phyloP scores from a whole-genome alignment of 1,140 invertebrate species.

The Myzus persicae region DNA sequence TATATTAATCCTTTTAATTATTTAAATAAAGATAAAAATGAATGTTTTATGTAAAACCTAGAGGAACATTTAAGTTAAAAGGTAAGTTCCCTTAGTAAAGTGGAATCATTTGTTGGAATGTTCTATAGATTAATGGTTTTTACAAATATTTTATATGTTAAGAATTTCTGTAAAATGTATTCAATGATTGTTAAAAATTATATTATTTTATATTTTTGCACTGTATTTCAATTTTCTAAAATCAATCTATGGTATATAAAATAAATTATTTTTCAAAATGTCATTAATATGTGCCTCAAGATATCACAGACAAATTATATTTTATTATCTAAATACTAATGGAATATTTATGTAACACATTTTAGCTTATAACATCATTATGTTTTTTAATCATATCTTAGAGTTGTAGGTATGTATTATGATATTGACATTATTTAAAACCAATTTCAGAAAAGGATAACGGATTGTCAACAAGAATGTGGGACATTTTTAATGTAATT shows the following conservation, averaged over 20 bases:
- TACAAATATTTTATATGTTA: background rate
- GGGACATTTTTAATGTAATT: background rate
- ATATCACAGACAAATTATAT: background rate
- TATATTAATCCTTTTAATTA: constrained; percentile 16
- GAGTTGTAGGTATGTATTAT: background rate
- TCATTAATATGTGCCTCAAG: background rate
- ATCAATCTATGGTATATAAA: background rate
- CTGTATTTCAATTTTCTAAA: background rate
- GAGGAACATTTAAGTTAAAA: background rate
- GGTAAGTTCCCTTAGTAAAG: no score
- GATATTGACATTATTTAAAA: background rate
- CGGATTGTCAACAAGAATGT: background rate
- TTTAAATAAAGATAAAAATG: background rate
- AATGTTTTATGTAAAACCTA: background rate
- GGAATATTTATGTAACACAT: background rate
- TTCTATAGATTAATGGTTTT: constrained; percentile 12
- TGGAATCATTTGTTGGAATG: background rate
- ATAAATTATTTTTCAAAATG: background rate
- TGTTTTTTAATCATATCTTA: background rate
- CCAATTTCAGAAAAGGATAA: background rate
- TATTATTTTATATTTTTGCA: constrained; percentile 5
- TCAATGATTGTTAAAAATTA: constrained; percentile 19
- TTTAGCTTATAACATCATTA: background rate
- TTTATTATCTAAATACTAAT: constrained; percentile 17
- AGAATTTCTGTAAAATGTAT: background rate